Evolutionary conservation across 2,113 vertebrate species (phyloP).

Genomic region (Scomber colias): DNA sequence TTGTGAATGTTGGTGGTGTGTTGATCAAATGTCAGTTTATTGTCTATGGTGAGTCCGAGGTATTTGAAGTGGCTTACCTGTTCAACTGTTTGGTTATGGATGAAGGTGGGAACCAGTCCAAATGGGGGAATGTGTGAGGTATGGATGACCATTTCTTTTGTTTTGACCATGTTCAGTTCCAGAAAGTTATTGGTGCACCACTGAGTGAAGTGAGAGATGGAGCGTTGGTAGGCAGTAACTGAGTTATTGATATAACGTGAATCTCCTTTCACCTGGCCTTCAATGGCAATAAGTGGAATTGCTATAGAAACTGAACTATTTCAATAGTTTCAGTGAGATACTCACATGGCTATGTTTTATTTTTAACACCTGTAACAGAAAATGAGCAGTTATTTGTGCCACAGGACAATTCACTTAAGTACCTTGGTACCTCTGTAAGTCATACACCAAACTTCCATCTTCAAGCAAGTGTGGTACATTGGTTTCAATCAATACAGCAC

Average conservation of each 20-base stretch:
- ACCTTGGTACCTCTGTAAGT: slow-evolving; percentile 15
- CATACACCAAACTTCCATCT: slow-evolving; percentile 9
- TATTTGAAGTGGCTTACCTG: no score
- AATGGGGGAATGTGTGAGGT: no score
- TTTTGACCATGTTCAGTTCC: no score
- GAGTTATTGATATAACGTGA: not conserved
- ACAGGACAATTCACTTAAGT: not conserved
- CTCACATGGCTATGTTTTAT: slow-evolving; percentile 23
- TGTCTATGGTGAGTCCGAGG: no score
- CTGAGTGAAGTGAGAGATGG: no score
- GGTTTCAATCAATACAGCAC: slow-evolving; percentile 36
- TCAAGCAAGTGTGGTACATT: slow-evolving; percentile 1
- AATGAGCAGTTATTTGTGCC: not conserved
- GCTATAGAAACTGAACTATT: slow-evolving; percentile 25
- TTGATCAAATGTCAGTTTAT: no score
- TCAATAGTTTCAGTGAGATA: slow-evolving; percentile 23
- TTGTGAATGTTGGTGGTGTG: no score
- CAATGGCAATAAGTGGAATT: not conserved
- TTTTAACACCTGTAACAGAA: slow-evolving; percentile 31
- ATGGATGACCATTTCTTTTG: no score
- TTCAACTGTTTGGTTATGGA: no score
- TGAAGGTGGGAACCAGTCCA: no score
- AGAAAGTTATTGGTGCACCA: no score
- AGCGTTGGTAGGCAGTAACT: no score
- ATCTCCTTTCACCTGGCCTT: slow-evolving; percentile 18